Evolutionary conservation across 2,113 vertebrate species (phyloP), one percentile per base, ranked within the genome.

Genomic region (Caretta caretta): DNA sequence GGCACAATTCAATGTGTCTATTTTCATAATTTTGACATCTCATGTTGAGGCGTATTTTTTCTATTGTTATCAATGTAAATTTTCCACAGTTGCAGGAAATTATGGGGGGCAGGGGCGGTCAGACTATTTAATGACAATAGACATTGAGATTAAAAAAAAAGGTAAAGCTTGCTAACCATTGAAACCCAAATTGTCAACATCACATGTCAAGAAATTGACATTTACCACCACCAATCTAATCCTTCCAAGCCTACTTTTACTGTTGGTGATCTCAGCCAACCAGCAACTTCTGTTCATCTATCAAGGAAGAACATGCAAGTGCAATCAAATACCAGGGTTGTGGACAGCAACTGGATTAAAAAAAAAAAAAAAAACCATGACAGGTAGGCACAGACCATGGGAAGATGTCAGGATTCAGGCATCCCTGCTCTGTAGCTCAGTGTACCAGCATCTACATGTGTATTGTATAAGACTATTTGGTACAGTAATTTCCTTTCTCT

Each of bases 401-500:
- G 80, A 93, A 92, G 53, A 38, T 90, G 80, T 78, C 80, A 62
- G 88, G 93, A 94, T 91, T 78, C 92, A 78, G 75, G 42, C 79
- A 90, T 79, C 50, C 42, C 50, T 84, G 20, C 49, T 94, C 62
- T 49, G n/a, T 1, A 76, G 49, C 62, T 94, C 84, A 91, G 90
- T 92, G 53, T 10, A 91, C 78, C 89, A 86, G 80, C 56, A 59
- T 91, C 49, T 57, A 85, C 93, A 56, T 0, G 1, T 65, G n/a
- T 72, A 87, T 79, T 35, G 27, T 51, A 59, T 6, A 50, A n/a
- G 72, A n/a, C 92, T 31, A 59, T 54, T 90, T 81, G 54, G 82
- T 59, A 96, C 84, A 94, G 83, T 53, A 69, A 93, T 49, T 87
- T 92, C 81, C 48, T 35, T 91, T 90, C 91, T 89, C 84, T 92